Conservation (phyloP, 2,888 invertebrate species). For the Danaus chrysippus region DNA sequence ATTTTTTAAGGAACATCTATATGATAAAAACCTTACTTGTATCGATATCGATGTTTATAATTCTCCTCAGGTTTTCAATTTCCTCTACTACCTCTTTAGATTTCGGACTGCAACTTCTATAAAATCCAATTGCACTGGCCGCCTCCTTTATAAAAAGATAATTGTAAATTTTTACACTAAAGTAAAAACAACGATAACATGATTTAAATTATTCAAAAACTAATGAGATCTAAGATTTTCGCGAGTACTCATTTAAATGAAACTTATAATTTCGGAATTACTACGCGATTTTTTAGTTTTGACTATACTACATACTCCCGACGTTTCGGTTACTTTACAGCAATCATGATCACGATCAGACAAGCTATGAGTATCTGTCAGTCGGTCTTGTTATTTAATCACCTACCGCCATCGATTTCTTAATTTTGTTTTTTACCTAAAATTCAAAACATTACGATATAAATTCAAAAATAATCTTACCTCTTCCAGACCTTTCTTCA, state of each 20-base stretch:
- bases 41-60: constrained; percentile 40
- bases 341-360: no score
- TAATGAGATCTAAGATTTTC: no score
- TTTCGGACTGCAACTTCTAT: constrained; percentile 39
- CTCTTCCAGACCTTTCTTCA: constrained; percentile 52
- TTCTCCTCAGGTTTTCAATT: constrained; percentile 42
- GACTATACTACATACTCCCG: no score
- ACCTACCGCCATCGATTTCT: no score
- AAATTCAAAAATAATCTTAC: constrained; percentile 36
- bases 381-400: no score
- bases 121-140: constrained; percentile 50
- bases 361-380: no score
- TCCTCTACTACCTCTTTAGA: constrained; percentile 49
- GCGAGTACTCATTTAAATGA: no score
- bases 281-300: no score
- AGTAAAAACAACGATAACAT: not conserved
- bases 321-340: no score
- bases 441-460: constrained; percentile 35
- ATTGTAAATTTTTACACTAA: not conserved
- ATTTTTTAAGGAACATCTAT: no score
- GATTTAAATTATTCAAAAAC: not conserved
- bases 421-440: no score
- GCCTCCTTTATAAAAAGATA: constrained; percentile 48
- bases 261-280: no score
- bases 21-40: constrained; percentile 1